phyloP scores from a whole-genome alignment of 2,113 vertebrate genomes.

The Chinchilla lanigera region DNA sequence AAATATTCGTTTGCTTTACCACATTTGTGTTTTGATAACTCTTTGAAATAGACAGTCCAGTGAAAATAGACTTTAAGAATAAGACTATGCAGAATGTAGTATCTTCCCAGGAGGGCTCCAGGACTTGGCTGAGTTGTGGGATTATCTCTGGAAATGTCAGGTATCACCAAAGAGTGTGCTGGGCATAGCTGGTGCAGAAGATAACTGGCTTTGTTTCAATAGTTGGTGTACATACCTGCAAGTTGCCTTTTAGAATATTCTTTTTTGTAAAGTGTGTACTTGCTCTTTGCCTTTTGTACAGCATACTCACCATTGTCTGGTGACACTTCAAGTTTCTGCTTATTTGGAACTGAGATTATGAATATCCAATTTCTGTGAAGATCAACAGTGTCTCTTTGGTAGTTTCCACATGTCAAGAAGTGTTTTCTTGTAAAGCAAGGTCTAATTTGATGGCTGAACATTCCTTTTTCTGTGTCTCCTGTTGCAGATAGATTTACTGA shows the following conservation, averaged over 20 bases:
- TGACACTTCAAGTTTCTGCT: slow-evolving; percentile 32
- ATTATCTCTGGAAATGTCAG: slow-evolving; percentile 15
- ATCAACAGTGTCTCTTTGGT: not conserved
- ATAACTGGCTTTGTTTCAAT: not conserved
- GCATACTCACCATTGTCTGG: not conserved
- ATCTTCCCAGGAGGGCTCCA: slow-evolving; percentile 9
- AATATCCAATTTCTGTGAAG: not conserved
- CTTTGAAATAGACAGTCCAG: not conserved
- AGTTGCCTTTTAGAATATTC: slow-evolving; percentile 13
- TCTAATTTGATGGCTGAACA: slow-evolving; percentile 6
- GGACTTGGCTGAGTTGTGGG: not conserved
- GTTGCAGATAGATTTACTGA: slow-evolving; percentile 47
- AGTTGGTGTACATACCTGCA: not conserved
- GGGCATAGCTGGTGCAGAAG: not conserved
- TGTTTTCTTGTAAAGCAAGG: slow-evolving; percentile 34
- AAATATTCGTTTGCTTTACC: not conserved
- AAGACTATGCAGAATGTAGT: not conserved
- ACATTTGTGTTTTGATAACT: not conserved
- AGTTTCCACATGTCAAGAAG: not conserved
- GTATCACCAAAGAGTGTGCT: not conserved
- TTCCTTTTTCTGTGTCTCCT: not conserved
- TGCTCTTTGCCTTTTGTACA: not conserved
- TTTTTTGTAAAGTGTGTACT: not conserved
- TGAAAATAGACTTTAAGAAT: slow-evolving; percentile 37
- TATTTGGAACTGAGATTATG: slow-evolving; percentile 3